Evolutionary conservation across 2,888 invertebrate genomes (phyloP).

Genomic region (Rhodophaea formosa): DNA sequence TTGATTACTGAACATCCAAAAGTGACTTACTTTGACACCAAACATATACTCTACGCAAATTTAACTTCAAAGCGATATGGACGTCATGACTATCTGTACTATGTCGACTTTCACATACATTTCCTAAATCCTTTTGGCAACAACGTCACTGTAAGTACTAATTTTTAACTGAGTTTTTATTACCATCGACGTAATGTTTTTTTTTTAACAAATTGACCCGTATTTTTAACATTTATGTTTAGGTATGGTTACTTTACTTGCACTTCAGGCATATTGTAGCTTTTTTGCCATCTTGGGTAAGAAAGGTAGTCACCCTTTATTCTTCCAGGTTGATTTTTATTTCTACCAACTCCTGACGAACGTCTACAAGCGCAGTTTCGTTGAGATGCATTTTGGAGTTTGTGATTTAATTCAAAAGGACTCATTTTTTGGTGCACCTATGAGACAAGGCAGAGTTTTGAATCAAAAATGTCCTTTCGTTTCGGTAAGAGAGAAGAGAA

Average conservation of each 20-base stretch:
- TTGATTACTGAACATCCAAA: slow-evolving; percentile 1
- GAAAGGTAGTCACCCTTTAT: too few species aligned
- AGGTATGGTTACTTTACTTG: too few species aligned
- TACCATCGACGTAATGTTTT: too few species aligned
- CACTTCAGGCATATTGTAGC: too few species aligned
- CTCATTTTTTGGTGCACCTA: too few species aligned
- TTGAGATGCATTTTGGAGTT: slow-evolving; percentile 30
- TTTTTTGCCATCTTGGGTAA: too few species aligned
- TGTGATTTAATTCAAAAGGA: slow-evolving; percentile 30
- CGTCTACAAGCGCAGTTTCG: slow-evolving; percentile 23
- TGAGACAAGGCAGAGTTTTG: too few species aligned
- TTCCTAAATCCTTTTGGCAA: not conserved
- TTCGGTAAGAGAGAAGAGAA: too few species aligned
- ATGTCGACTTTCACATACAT: not conserved
- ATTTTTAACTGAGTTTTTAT: too few species aligned
- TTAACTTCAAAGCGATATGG: not conserved
- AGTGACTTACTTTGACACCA: not conserved
- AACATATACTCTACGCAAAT: not conserved
- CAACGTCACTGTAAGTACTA: not conserved
- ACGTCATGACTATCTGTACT: not conserved
- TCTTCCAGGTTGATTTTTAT: slow-evolving; percentile 28
- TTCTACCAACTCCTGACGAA: slow-evolving; percentile 22
- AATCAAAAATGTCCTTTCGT: too few species aligned
- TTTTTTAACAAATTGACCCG: too few species aligned
- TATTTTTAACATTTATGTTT: too few species aligned